Base-by-base conservation (phyloP, 2,888 invertebrate species). In the Cylindroiulus punctatus region DNA sequence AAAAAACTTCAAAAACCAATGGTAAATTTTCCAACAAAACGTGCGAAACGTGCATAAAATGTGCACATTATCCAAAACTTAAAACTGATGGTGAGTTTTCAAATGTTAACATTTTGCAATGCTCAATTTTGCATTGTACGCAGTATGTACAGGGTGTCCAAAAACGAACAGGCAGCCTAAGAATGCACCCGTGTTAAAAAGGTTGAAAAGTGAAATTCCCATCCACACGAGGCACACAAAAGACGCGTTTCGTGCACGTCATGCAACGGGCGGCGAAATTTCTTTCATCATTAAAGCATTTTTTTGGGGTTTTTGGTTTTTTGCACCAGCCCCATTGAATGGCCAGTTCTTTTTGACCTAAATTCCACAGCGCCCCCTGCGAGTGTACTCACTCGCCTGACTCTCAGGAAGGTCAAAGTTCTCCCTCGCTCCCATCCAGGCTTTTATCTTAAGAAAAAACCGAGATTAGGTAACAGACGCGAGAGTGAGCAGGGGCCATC, bases 301-400 rank as follows among this genome's bases (percentile, higher is more conserved):
- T 57, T 57, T 52, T 57, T 57, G 7, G 2, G n/a, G 1, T 5
- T 57, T n/a, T n/a, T 57, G 12, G 12, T 57, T 57, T 57, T 57
- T n/a, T 57, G 12, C n/a, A n/a, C 36, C 7, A 4, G 36, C 2
- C 3, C n/a, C n/a, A n/a, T 57, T 57, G 52, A 57, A 57, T 57
- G n/a, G 52, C 52, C 2, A n/a, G 12, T n/a, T 57, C 52, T 57
- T 57, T 57, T n/a, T 57, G 52, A 57, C 52, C 52, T 57, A 57
- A 57, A 57, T 57, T 57, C 52, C 52, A 57, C n/a, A 57, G 52
- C 52, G 52, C 52, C 52, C 52, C 52, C 52, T 57, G 52, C 52
- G 52, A 57, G 52, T 47, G 47, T 47, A 47, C 36, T 36, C 36
- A 36, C 42, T 8, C 42, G 42, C 2, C 47, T 57, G 52, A 57